These are phyloP conservation scores for Suricata suricatta DNA, from an alignment of 2,113 vertebrate species.

Conservation along the genomic window DNA sequence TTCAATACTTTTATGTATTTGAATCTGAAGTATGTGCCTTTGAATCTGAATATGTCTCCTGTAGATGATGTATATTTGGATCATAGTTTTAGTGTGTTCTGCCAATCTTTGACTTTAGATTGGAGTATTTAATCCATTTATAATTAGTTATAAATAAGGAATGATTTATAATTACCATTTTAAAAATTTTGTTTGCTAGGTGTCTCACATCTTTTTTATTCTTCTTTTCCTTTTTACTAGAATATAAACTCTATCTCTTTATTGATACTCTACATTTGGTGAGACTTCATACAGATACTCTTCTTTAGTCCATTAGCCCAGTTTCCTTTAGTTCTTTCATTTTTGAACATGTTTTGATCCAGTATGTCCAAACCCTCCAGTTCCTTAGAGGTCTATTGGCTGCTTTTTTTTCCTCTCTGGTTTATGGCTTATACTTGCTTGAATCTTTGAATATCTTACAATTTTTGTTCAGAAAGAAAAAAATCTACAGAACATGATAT, in stretches of 20 bases:
- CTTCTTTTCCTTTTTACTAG: neutral
- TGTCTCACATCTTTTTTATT: neutral
- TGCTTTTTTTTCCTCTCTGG: neutral
- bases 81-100: neutral
- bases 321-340: neutral
- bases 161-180: neutral
- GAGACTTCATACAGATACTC: neutral
- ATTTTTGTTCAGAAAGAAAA: neutral
- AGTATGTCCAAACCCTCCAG: neutral
- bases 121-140: neutral
- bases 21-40: neutral
- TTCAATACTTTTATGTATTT: neutral
- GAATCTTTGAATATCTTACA: neutral
- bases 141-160: neutral
- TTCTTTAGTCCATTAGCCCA: neutral
- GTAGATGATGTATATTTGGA: neutral
- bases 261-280: neutral
- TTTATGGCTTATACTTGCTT: neutral
- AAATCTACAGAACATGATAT: neutral
- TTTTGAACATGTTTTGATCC: neutral
- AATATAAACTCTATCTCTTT: neutral
- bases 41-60: neutral
- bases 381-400: neutral
- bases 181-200: neutral
- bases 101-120: neutral